phyloP scores from a whole-genome alignment of 2,888 invertebrate species.

The Nebria salina region DNA sequence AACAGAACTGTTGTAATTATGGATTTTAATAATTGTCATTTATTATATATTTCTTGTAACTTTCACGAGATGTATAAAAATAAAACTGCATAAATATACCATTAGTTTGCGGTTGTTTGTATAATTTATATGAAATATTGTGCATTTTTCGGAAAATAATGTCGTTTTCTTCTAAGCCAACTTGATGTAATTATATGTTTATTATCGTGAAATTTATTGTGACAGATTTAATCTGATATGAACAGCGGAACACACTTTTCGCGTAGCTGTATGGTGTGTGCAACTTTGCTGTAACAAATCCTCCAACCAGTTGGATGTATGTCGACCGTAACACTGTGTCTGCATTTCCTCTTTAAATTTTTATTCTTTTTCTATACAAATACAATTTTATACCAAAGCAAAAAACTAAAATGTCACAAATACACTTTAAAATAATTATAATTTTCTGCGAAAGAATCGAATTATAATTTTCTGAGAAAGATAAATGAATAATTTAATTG shows the following conservation, averaged over 20 bases:
- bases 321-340: too few species aligned
- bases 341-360: too few species aligned
- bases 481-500: too few species aligned
- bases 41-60: not conserved
- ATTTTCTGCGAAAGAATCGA: too few species aligned
- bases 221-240: not conserved
- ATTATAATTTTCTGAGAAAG: too few species aligned
- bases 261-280: not conserved
- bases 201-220: not conserved
- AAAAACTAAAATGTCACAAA: too few species aligned
- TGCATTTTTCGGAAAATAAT: not conserved
- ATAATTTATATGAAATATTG: not conserved
- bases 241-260: not conserved
- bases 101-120: not conserved
- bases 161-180: not conserved
- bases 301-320: too few species aligned
- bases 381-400: too few species aligned
- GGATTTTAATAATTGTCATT: constrained; percentile 1
- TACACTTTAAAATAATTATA: too few species aligned
- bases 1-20: not conserved
- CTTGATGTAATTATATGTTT: not conserved
- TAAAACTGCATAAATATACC: not conserved
- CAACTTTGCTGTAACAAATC: too few species aligned
- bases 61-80: not conserved
- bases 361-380: too few species aligned